Evolutionary conservation across 2,797 vertebrate species (phyloP), one percentile per base, ranked within the genome.

Genomic region (Fistularia commersonii): DNA sequence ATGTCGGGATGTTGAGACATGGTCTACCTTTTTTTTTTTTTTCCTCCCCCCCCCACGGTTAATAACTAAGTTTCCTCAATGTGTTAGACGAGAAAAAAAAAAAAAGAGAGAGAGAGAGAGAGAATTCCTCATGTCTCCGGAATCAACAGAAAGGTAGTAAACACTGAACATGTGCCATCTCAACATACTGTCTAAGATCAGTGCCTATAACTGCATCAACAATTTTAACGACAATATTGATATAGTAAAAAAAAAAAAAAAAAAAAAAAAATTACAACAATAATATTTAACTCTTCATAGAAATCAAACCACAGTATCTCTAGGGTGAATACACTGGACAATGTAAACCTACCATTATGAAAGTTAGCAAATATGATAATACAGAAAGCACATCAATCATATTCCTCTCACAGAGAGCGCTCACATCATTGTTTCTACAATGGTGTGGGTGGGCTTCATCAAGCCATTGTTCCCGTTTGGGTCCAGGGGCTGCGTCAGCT

Each of bases 401-500:
- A 71, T 78, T 86, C 82, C 86, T 88, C 85, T 88, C 84, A 87
- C 81, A 87, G 87, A 88, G 86, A 88, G 88, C 80, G 81, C 79
- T 86, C 85, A 87, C 96, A 99, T 98, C 91, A 91, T 96, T 83
- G 97, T 98, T 92, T 99, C 96, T 86, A 97, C 94, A 81, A 98
- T 89, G 91, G 95, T 94, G 89, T 95, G 95, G 65, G 93, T 93
- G 66, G 94, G 93, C 85, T 97, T 98, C 81, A 89, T 89, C 82
- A 94, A 90, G 65, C 90, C 83, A 32, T 92, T 93, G 69, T 93
- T 95, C 43, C 87, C 80, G 45, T 91, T 93, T 59, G 93, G 88
- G 83, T 91, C 90, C 85, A 95, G 94, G 3, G 93, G 93, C 14
- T 89, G 89, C 71, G 90, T 91, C 51, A 94, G 89, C 80, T 97